Evolutionary conservation across 2,888 invertebrate species (phyloP).

Genomic region (Monochamus alternatus): DNA sequence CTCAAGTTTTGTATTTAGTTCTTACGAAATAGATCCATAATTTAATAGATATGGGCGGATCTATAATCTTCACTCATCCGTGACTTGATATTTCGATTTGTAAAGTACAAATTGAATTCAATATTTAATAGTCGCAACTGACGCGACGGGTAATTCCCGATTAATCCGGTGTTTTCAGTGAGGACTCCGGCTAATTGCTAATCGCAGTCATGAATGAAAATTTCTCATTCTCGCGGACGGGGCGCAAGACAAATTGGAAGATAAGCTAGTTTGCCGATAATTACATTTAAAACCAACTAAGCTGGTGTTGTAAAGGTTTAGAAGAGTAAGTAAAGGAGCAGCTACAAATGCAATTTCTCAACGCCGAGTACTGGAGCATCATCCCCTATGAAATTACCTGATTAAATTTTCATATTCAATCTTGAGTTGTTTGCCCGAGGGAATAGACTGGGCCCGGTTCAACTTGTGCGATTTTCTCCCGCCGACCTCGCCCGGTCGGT

Average conservation of each 20-base stretch:
- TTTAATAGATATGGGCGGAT: no score
- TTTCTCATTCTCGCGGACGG: constrained; percentile 50
- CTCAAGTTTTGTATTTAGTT: no score
- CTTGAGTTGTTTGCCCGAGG: constrained; percentile 80
- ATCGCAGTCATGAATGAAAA: constrained; percentile 5
- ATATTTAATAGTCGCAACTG: no score
- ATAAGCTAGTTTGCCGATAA: constrained; percentile 62
- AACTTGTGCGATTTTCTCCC: constrained; percentile 56
- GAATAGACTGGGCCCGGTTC: constrained; percentile 66
- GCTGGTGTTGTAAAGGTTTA: constrained; percentile 52
- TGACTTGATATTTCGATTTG: no score
- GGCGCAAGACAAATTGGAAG: constrained; percentile 59
- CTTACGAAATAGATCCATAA: no score
- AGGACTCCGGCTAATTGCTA: constrained; percentile 21
- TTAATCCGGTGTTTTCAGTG: background rate
- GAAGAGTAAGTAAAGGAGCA: constrained; percentile 58
- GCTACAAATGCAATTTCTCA: constrained; percentile 64
- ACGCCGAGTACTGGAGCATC: constrained; percentile 67
- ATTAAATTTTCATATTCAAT: constrained; percentile 89
- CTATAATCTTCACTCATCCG: no score
- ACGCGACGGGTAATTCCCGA: no score
- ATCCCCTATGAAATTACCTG: constrained; percentile 80
- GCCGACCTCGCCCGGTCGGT: constrained; percentile 35
- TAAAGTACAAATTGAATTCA: no score
- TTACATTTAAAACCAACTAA: constrained; percentile 59